These are phyloP conservation scores for Triops longicaudatus DNA, from an alignment of 1,140 invertebrate genomes.

Conservation along the genomic window DNA sequence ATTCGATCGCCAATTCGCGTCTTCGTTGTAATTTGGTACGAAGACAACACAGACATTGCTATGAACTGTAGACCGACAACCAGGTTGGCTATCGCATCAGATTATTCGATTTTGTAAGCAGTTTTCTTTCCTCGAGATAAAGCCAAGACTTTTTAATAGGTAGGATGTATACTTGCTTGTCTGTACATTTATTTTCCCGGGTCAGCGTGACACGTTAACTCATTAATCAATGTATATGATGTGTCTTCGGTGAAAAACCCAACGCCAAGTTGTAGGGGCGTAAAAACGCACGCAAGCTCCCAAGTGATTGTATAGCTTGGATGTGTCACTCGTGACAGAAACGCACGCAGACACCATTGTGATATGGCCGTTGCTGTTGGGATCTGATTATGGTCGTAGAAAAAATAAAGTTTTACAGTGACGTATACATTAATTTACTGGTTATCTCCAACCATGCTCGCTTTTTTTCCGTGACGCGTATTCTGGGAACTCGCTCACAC, in stretches of 20 bases:
- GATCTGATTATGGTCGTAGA: slow-evolving; percentile 3
- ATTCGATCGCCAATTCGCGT: not conserved
- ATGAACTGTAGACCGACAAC: not conserved
- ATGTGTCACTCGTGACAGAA: slow-evolving; percentile 6
- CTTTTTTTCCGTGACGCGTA: not conserved
- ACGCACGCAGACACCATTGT: not conserved
- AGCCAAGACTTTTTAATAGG: not conserved
- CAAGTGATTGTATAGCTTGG: slow-evolving; percentile 3
- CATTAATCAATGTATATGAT: slow-evolving; percentile 2
- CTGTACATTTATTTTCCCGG: slow-evolving; percentile 1
- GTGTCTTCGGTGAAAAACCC: slow-evolving; percentile 6
- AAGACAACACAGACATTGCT: not conserved
- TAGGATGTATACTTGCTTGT: slow-evolving; percentile 1
- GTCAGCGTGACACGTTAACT: not conserved
- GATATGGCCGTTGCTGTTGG: slow-evolving; percentile 9
- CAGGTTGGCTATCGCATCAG: not conserved
- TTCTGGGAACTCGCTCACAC: not conserved
- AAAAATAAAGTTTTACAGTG: slow-evolving; percentile 9
- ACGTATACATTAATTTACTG: not conserved
- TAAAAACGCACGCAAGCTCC: not conserved
- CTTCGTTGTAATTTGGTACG: not conserved
- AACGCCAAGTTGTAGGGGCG: not conserved
- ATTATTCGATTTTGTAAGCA: not conserved
- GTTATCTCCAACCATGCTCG: not conserved
- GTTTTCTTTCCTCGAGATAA: not conserved